Percentiles rank a stretch among this genome's conserved stretches.
These are phyloP conservation scores for Notocelia uddmanniana DNA, from an alignment of 2,888 invertebrate genomes.

Conservation along the genomic window DNA sequence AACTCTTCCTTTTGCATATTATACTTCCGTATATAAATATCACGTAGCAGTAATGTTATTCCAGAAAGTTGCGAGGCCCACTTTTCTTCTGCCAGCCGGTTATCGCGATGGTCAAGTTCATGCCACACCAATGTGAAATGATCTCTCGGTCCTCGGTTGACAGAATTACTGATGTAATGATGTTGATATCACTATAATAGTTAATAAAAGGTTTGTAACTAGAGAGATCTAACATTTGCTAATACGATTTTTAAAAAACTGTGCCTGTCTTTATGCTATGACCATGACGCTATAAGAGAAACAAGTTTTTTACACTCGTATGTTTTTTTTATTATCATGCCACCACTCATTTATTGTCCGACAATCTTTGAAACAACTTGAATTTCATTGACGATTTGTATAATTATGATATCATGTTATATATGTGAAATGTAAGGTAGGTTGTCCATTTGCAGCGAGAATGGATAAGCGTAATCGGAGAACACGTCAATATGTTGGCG, in stretches of 20 bases:
- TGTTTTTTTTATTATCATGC: slow-evolving; percentile 1
- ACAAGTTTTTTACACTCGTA: slow-evolving; percentile 3
- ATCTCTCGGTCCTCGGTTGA: background rate
- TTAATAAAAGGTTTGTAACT: too few relatives aligned
- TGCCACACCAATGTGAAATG: too few relatives aligned
- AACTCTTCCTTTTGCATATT: too few relatives aligned
- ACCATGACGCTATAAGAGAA: slow-evolving; percentile 6
- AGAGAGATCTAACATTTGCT: background rate
- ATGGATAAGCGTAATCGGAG: too few relatives aligned
- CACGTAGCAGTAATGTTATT: too few relatives aligned
- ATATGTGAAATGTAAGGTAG: slow-evolving; percentile 14
- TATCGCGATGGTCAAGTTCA: slow-evolving; percentile 76
- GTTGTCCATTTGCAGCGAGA: background rate
- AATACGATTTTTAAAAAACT: background rate
- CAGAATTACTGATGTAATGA: background rate
- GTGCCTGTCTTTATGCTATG: background rate
- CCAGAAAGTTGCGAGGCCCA: background rate
- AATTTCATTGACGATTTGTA: too few relatives aligned
- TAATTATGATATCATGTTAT: too few relatives aligned
- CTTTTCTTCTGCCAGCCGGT: slow-evolving; percentile 59
- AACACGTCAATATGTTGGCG: background rate
- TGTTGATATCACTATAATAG: too few relatives aligned
- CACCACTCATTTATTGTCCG: too few relatives aligned
- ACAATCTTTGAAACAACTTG: too few relatives aligned
- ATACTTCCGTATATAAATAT: too few relatives aligned